Conservation (phyloP, 1,140 invertebrate genomes). For the Arion vulgaris region DNA sequence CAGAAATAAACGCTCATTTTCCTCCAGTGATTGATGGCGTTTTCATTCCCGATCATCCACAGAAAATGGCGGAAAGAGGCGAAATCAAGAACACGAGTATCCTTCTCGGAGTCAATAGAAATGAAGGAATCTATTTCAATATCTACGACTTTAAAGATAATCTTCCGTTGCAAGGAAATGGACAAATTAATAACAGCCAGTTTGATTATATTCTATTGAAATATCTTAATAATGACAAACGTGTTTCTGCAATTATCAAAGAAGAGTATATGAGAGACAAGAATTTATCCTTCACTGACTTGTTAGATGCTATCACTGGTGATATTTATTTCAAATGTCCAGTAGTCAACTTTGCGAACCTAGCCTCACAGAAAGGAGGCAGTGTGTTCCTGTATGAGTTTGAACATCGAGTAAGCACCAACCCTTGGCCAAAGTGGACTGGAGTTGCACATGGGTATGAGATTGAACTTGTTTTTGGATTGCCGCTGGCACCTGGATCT, state of each 20-base stretch:
- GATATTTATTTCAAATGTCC: slow-evolving; percentile 62
- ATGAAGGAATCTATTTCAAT: slow-evolving; percentile 78
- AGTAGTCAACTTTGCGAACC: slow-evolving; percentile 46
- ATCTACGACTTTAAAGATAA: slow-evolving; percentile 47
- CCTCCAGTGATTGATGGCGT: slow-evolving; percentile 91
- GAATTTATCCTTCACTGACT: slow-evolving; percentile 35
- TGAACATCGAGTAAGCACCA: slow-evolving; percentile 70
- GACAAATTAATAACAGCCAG: slow-evolving; percentile 40
- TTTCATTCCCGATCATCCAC: slow-evolving; percentile 89
- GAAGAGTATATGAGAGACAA: not conserved
- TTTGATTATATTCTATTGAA: slow-evolving; percentile 44
- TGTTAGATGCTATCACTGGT: slow-evolving; percentile 39
- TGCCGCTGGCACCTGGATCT: slow-evolving; percentile 81
- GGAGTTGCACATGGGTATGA: slow-evolving; percentile 96
- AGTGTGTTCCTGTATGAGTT: slow-evolving; percentile 74
- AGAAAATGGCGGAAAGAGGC: slow-evolving; percentile 81
- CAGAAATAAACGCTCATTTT: slow-evolving; percentile 80
- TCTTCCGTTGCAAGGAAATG: slow-evolving; percentile 36
- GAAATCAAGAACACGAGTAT: slow-evolving; percentile 94
- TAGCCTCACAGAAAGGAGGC: slow-evolving; percentile 73
- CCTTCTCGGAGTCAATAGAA: slow-evolving; percentile 91
- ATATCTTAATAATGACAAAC: slow-evolving; percentile 72
- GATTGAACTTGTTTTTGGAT: slow-evolving; percentile 92
- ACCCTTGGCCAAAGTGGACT: slow-evolving; percentile 95
- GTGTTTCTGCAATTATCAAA: slow-evolving; percentile 76